Evolutionary conservation across 2,888 invertebrate species (phyloP).

Genomic region (Spisula subtruncata): DNA sequence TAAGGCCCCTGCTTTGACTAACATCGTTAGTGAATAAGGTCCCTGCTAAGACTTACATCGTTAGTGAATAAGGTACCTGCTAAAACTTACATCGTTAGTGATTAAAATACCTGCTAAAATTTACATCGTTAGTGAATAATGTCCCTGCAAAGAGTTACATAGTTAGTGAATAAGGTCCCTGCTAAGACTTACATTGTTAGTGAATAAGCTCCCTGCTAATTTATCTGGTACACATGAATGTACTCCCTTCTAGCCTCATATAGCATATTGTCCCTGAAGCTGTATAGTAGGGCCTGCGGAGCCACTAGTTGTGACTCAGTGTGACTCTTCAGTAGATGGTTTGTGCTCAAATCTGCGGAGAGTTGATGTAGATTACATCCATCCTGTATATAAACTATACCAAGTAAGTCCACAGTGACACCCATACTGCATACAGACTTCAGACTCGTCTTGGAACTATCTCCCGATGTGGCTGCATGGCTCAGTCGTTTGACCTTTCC

Average conservation of each 20-base stretch:
- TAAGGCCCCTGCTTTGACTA: no score
- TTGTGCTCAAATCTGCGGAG: not conserved
- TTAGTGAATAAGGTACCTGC: no score
- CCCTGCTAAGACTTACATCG: no score
- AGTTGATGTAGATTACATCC: not conserved
- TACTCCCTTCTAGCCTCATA: not conserved
- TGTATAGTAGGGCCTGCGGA: not conserved
- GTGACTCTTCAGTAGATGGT: not conserved
- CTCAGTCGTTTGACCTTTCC: slow-evolving; percentile 1
- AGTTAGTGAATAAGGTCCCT: no score
- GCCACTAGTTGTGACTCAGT: not conserved
- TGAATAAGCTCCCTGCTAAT: not conserved
- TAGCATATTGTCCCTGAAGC: not conserved
- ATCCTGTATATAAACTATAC: not conserved
- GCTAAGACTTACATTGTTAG: no score
- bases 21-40: no score
- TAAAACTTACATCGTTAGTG: no score
- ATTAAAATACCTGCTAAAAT: no score
- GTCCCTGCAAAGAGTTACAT: no score
- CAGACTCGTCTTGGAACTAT: not conserved
- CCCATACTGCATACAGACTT: slow-evolving; percentile 11
- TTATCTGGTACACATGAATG: not conserved
- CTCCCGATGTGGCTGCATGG: not conserved
- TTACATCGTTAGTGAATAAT: no score
- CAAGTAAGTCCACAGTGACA: not conserved